Evolutionary conservation across 2,113 vertebrate species (phyloP).

Genomic region (Motacilla tschutschensis): DNA sequence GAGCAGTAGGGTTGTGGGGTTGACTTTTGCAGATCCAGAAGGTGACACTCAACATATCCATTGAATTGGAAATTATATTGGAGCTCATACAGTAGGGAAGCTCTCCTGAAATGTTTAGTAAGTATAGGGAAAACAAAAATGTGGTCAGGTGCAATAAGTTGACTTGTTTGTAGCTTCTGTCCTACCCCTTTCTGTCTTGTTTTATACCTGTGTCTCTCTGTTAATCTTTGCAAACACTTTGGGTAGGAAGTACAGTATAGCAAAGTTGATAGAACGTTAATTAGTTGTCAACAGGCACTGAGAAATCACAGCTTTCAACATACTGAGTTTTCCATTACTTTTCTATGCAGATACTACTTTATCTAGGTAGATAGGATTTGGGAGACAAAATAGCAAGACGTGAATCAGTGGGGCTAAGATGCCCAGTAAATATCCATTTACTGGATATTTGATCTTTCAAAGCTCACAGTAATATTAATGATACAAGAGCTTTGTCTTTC

Average conservation of each 20-base stretch:
- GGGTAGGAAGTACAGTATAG: background rate
- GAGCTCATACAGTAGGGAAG: background rate
- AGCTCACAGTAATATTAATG: background rate
- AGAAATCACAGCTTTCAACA: background rate
- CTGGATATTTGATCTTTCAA: background rate
- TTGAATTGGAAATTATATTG: background rate
- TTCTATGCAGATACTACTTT: background rate
- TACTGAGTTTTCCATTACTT: background rate
- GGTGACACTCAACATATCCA: background rate
- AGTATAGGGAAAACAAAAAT: background rate
- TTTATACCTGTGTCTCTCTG: background rate
- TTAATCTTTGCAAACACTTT: background rate
- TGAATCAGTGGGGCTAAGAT: background rate
- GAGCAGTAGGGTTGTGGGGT: background rate
- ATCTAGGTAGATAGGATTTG: background rate
- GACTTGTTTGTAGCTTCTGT: background rate
- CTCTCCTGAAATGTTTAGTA: background rate
- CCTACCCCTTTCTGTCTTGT: background rate
- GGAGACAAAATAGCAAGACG: background rate
- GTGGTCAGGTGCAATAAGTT: background rate
- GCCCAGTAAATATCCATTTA: background rate
- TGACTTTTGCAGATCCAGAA: conserved; percentile 9
- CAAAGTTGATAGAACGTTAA: background rate
- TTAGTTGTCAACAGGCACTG: background rate
- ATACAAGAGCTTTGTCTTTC: background rate